phyloP scores from a whole-genome alignment of 2,797 vertebrate genomes.

The Momotus momota region DNA sequence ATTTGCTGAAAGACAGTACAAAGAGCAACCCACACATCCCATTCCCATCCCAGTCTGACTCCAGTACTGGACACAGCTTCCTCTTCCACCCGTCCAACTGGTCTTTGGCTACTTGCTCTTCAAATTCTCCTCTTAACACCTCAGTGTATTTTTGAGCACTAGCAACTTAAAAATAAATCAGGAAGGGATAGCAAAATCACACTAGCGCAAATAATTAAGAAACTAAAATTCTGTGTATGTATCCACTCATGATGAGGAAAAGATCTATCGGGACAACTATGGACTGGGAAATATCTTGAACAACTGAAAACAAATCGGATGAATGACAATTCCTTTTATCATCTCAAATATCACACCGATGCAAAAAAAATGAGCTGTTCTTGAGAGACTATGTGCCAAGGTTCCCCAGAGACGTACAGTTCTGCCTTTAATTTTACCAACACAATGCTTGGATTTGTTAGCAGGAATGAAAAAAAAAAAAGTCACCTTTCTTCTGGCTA shows the following conservation, averaged over 20 bases:
- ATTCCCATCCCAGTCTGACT: neutral
- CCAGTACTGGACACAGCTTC: neutral
- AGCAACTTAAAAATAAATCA: slow-evolving; percentile 1
- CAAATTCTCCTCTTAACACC: neutral
- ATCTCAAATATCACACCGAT: neutral
- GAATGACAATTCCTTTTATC: neutral
- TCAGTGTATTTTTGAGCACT: neutral
- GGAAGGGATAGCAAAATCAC: neutral
- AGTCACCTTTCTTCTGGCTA: neutral
- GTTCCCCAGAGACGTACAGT: neutral
- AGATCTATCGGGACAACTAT: neutral
- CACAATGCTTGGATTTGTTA: neutral
- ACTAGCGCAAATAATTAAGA: neutral
- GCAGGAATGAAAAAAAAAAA: neutral
- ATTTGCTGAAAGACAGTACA: neutral
- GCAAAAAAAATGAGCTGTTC: neutral
- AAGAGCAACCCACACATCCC: neutral
- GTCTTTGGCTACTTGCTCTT: neutral
- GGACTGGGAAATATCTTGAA: neutral
- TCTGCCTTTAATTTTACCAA: neutral
- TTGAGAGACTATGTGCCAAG: neutral
- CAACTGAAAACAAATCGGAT: neutral
- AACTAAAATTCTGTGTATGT: neutral
- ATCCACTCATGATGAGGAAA: neutral
- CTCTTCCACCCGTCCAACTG: neutral